phyloP scores from a whole-genome alignment of 2,113 vertebrate species.

The Erpornis zantholeuca region DNA sequence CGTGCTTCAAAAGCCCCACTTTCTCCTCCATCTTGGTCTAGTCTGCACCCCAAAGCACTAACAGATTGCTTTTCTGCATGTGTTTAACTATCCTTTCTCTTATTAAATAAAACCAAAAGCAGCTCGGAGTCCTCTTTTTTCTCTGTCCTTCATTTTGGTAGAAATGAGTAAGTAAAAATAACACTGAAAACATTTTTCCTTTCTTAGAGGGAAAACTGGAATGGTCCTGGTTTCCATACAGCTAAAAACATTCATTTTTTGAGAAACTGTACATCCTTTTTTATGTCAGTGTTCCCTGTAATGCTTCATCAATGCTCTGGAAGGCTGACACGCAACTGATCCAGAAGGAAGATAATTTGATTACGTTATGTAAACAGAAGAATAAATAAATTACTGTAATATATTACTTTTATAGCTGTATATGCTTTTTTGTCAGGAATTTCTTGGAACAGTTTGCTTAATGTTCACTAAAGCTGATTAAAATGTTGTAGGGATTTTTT shows the following conservation, averaged over 20 bases:
- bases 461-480: neutral
- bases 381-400: neutral
- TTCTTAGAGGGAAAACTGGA: neutral
- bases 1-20: neutral
- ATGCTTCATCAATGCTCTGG: neutral
- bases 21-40: neutral
- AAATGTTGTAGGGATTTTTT: rapidly evolving
- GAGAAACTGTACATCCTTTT: neutral
- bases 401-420: neutral
- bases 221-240: neutral
- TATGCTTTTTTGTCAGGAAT: neutral
- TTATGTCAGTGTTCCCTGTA: neutral
- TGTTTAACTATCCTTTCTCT: neutral
- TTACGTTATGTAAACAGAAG: neutral
- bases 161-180: neutral
- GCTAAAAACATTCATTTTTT: neutral
- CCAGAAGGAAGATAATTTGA: neutral
- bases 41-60: neutral
- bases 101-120: neutral
- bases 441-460: neutral
- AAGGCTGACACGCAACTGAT: neutral
- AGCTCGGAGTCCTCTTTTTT: neutral
- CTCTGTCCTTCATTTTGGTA: neutral
- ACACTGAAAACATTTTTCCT: neutral
- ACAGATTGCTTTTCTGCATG: neutral